Conservation (phyloP, 2,888 invertebrate species). For the Andrena dorsata region DNA sequence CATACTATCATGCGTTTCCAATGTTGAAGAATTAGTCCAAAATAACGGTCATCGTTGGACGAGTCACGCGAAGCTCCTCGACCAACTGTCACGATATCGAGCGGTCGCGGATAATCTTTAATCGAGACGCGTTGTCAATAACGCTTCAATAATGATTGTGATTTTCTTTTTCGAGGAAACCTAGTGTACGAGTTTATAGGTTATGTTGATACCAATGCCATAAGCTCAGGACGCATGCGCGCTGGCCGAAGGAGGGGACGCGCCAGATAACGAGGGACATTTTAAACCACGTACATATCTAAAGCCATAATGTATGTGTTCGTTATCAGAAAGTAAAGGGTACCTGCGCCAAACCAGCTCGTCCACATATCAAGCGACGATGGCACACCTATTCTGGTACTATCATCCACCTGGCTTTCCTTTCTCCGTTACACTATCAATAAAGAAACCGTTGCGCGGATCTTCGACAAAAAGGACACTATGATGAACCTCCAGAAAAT, state of each 20-base stretch:
- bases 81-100: neutral
- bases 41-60: neutral
- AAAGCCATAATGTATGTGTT: neutral
- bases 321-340: neutral
- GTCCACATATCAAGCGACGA: constrained; percentile 67
- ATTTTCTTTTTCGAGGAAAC: neutral
- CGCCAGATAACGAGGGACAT: constrained; percentile 10
- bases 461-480: neutral
- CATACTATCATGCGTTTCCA: constrained; percentile 1
- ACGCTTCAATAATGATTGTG: neutral
- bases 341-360: constrained; percentile 68
- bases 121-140: neutral
- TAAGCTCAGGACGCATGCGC: constrained; percentile 27
- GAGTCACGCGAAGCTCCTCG: neutral
- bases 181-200: neutral
- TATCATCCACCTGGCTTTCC: constrained; percentile 6
- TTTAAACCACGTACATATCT: constrained; percentile 7
- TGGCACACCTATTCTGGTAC: constrained; percentile 11
- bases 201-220: constrained; percentile 24
- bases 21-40: neutral
- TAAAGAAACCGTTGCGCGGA: neutral
- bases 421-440: neutral
- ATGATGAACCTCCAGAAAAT: neutral
- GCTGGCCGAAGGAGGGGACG: neutral
- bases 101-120: neutral